phyloP scores from a whole-genome alignment of 2,888 invertebrate species.

The Epirrita christyi region DNA sequence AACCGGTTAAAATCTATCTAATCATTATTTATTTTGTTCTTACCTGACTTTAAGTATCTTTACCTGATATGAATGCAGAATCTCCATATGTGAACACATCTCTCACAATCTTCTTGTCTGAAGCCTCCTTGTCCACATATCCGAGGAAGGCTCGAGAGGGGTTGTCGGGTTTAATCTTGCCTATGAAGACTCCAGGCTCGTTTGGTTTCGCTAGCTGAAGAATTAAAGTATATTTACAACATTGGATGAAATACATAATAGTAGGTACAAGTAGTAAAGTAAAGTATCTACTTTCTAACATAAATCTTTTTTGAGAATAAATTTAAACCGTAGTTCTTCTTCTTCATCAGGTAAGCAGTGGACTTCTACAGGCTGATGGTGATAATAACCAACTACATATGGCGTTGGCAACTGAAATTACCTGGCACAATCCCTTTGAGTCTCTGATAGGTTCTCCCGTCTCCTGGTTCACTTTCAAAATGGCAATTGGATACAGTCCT shows the following conservation, averaged over 20 bases:
- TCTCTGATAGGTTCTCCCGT: slow-evolving; percentile 97
- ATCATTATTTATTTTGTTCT: too few relatives aligned
- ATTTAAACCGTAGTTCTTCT: too few relatives aligned
- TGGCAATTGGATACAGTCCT: slow-evolving; percentile 95
- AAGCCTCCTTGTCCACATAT: slow-evolving; percentile 96
- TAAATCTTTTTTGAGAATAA: too few relatives aligned
- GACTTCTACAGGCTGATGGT: too few relatives aligned
- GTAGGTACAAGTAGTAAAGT: too few relatives aligned
- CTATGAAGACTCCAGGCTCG: slow-evolving; percentile 98
- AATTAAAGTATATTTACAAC: too few relatives aligned
- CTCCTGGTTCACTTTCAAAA: slow-evolving; percentile 94
- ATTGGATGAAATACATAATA: too few relatives aligned
- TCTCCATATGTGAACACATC: slow-evolving; percentile 97
- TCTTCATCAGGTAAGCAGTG: too few relatives aligned
- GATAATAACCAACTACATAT: too few relatives aligned
- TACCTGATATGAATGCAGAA: slow-evolving; percentile 96
- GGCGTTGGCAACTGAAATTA: slow-evolving; percentile 37
- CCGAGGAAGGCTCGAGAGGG: slow-evolving; percentile 97
- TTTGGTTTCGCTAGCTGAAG: slow-evolving; percentile 86
- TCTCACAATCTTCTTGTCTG: slow-evolving; percentile 95
- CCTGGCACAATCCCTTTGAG: slow-evolving; percentile 92
- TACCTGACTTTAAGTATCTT: not conserved
- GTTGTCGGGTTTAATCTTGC: slow-evolving; percentile 96
- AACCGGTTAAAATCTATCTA: too few relatives aligned
- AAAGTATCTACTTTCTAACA: too few relatives aligned